Evolutionary conservation across 2,113 vertebrate species (phyloP).

Genomic region (Hiodon alosoides): DNA sequence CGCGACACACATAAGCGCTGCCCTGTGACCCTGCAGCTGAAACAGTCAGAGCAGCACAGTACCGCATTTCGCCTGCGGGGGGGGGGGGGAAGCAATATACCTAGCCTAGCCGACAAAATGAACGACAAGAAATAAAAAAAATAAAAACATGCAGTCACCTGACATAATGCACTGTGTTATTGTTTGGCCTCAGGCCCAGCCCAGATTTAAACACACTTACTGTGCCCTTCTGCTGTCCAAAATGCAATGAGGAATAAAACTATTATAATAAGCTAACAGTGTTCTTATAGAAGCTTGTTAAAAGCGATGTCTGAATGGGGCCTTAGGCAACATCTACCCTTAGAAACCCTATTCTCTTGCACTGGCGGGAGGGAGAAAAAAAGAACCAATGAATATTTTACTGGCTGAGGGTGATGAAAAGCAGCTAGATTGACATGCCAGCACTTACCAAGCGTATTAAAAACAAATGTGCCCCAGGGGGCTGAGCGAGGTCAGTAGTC

Average conservation of each 20-base stretch:
- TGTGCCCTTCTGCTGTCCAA: slow-evolving; percentile 8
- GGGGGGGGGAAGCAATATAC: no score
- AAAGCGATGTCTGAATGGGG: background rate
- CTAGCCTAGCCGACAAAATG: no score
- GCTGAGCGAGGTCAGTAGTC: no score
- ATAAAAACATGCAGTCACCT: no score
- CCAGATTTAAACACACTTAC: no score
- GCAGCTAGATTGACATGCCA: slow-evolving; percentile 43
- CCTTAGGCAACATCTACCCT: background rate
- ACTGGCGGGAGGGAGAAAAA: slow-evolving; percentile 43
- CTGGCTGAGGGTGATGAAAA: slow-evolving; percentile 33
- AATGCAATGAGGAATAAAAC: slow-evolving; percentile 21
- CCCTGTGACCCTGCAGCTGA: no score
- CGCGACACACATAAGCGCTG: no score
- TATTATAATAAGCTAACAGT: slow-evolving; percentile 14
- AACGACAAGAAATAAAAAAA: no score
- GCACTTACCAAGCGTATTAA: slow-evolving; percentile 54
- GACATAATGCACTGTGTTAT: no score
- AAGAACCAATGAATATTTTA: slow-evolving; percentile 61
- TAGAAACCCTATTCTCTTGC: slow-evolving; percentile 44
- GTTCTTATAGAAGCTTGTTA: background rate
- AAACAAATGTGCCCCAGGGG: slow-evolving; percentile 31
- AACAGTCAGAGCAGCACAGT: no score
- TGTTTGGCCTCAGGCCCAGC: no score
- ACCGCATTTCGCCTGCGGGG: no score